A percentile compares a stretch with the other conserved stretches of the same genome.
Evolutionary conservation across 1,140 invertebrate genomes (phyloP).

Genomic region (Vollenhovia emeryi): DNA sequence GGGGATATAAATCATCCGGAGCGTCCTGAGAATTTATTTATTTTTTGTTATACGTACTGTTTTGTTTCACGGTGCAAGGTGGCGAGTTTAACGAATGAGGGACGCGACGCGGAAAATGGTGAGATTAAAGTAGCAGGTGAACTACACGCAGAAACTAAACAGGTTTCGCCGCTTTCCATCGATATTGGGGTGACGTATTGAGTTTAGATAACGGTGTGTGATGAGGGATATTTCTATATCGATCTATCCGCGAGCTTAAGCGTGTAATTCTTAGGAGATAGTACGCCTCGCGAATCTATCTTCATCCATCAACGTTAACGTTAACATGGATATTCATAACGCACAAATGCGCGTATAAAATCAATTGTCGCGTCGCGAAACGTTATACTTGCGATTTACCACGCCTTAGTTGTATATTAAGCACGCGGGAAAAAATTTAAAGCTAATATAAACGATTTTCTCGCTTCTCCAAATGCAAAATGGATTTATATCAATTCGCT

Average conservation of each 20-base stretch:
- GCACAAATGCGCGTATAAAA: neutral
- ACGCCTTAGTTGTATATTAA: neutral
- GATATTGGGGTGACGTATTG: conserved; percentile 29
- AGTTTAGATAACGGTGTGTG: conserved; percentile 34
- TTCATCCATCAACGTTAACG: conserved; percentile 20
- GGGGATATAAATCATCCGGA: neutral
- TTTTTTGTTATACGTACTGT: neutral
- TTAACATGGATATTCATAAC: neutral
- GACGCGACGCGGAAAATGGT: neutral
- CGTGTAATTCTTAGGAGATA: conserved; percentile 17
- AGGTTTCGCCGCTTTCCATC: conserved; percentile 20
- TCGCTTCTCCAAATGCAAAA: neutral
- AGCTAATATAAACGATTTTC: neutral
- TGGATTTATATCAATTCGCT: neutral
- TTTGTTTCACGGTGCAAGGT: neutral
- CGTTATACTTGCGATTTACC: neutral
- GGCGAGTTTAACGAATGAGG: neutral
- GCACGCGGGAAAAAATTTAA: neutral
- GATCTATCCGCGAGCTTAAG: neutral
- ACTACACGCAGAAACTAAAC: neutral
- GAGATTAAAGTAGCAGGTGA: conserved; percentile 15
- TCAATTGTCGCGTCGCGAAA: neutral
- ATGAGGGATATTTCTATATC: conserved; percentile 23
- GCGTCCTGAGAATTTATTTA: neutral
- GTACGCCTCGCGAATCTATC: neutral